Evolutionary conservation across 2,888 invertebrate species (phyloP), one percentile per base, ranked within the genome.

Genomic region (Caenorhabditis sp.): DNA sequence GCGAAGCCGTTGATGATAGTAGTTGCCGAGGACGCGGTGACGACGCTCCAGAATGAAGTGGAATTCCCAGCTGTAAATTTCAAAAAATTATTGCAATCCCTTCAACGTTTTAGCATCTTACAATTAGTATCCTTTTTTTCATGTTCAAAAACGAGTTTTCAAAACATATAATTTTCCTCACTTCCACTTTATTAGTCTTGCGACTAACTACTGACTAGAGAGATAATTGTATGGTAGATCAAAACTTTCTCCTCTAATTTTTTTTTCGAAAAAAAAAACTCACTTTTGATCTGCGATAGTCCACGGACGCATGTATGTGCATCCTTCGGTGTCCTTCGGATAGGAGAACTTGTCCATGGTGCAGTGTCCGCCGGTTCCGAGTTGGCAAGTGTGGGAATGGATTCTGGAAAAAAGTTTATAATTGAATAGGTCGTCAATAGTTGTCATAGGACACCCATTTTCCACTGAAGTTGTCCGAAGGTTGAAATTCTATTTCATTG

Each of bases 11-110:
- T 63, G 44, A 16, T 44, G 44, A 16, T 63, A 63, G 63, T 41
- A 28, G 12, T 14, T 1, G n/a, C 87, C 85, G 66, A 72, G 86
- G 22, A 69, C 68, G 35, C 88, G 72, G 6, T 84, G 75, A 24
- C 88, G 82, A 24, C 81, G 80, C 81, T 87, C 87, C 63, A 89
- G 73, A 1, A 80, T 72, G 75, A 89, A 89, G 70, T 89, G 87
- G 87, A 87, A 89, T 28, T 86, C 61, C 73, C 77, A 88, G 4
- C 86, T 88, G 79, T 14, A 85, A 74, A 61, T 31, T 6, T 31
- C 7, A 31, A 31, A 31, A 31, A 31, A 31, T 31, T 4, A 31
- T 7, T 31, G 31, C 7, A 31, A 31, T 31, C 31, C 31, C 7
- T 31, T 31, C 4, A 31, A 31, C 31, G 4, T 31, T 31, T 31